Percentiles rank a stretch among this genome's conserved stretches.
Conservation (phyloP, 2,113 vertebrate genomes). For the Ardeotis arabs region DNA sequence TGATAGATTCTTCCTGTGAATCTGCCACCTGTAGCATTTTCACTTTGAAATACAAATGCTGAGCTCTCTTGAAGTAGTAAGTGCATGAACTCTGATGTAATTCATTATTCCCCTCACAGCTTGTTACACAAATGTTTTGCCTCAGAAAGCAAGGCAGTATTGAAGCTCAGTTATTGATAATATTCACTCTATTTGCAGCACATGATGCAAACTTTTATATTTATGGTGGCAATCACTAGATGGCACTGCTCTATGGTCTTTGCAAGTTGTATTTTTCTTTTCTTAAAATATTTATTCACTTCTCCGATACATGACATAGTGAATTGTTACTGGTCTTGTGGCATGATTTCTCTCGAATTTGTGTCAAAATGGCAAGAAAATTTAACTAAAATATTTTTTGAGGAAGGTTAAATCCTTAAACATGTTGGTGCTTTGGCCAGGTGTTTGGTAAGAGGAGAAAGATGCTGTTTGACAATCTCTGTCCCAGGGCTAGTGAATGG, state of each 20-base stretch:
- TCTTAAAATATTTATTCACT: not conserved
- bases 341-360: not conserved
- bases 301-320: not conserved
- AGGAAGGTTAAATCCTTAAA: not conserved
- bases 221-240: conserved; percentile 47
- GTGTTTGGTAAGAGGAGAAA: not conserved
- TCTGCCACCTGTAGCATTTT: not conserved
- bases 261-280: not conserved
- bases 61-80: not conserved
- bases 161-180: not conserved
- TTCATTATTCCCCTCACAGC: not conserved
- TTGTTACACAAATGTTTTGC: not conserved
- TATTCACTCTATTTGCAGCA: not conserved
- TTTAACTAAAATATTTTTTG: not conserved
- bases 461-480: not conserved
- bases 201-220: not conserved
- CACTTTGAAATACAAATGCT: not conserved
- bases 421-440: not conserved
- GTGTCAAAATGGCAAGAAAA: not conserved
- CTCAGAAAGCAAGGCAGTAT: not conserved
- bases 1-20: not conserved
- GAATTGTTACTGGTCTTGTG: not conserved
- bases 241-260: conserved; percentile 53
- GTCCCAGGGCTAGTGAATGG: not conserved
- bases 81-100: not conserved